Evolutionary conservation across 2,888 invertebrate genomes (phyloP), one percentile per base, ranked within the genome.

Genomic region (Dryobotodes eremita): DNA sequence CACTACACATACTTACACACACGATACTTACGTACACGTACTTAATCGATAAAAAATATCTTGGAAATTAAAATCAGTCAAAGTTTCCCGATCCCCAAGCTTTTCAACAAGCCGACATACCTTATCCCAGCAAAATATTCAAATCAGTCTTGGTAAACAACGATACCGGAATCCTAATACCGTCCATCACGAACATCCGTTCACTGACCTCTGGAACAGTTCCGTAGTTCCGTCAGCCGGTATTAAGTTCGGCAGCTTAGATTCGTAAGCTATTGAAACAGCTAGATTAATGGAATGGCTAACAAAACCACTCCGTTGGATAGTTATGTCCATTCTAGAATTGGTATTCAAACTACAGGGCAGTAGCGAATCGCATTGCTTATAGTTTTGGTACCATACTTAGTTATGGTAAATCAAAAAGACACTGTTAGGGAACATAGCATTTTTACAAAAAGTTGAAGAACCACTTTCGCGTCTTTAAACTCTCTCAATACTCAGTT

Each of bases 81-180:
- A 74, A 79, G 23, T 70, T 79, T 66, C 3, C 1, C 6, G 15
- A 15, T 7, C 1, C 1, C 7, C 3, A 46, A 61, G 13, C 26
- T 46, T 50, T 53, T 36, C 8, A 61, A 55, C 50, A 23, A 59
- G 2, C 61, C 55, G 26, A 36, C 53, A 71, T 62, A 36, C 59
- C n/a, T 62, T 50, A 53, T 31, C 65, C 59, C 36, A n/a, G 31
- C 57, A 53, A 65, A 82, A 79, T 79, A 87, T 85, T 85, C 73
- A 61, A 81, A 84, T 76, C 77, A 69, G 23, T 70, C 64, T 70
- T 57, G 42, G 53, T 66, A 50, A 75, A 79, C 77, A 76, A 72
- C 66, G 65, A n/a, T 48, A 69, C 71, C 42, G 66, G 88, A 83
- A 83, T 86, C 46, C 71, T 70, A 83, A 82, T 72, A 76, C 26